Conservation (phyloP, 2,797 vertebrate species). For the Notamacropus eugenii region DNA sequence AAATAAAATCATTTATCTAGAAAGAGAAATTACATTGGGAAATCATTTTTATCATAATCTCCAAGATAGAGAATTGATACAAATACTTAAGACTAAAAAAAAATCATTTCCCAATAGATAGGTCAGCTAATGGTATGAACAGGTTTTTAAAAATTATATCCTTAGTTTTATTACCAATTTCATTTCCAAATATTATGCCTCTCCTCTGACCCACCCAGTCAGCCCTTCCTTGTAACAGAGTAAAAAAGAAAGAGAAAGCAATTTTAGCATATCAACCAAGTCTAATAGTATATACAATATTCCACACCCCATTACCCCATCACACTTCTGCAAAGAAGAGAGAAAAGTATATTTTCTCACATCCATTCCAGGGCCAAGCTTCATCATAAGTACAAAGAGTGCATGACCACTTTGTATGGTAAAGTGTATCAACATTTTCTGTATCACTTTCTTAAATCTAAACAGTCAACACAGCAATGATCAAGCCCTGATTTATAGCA, state of each 20-base stretch:
- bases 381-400: not conserved
- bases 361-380: not conserved
- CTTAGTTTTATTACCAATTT: not conserved
- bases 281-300: not conserved
- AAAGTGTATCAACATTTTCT: too few relatives aligned
- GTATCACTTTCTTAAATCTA: too few relatives aligned
- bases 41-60: not conserved
- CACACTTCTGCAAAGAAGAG: not conserved
- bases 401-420: too few relatives aligned
- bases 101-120: not conserved
- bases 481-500: too few relatives aligned
- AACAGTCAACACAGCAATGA: too few relatives aligned
- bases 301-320: not conserved
- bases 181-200: not conserved
- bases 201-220: not conserved
- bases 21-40: not conserved
- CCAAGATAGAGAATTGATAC: not conserved
- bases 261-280: not conserved
- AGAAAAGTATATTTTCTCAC: not conserved
- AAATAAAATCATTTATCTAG: not conserved
- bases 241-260: not conserved
- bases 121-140: not conserved
- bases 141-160: not conserved
- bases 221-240: not conserved
- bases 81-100: not conserved